Evolutionary conservation across 2,888 invertebrate genomes (phyloP).

Genomic region (Pandemis cinnamomeana): DNA sequence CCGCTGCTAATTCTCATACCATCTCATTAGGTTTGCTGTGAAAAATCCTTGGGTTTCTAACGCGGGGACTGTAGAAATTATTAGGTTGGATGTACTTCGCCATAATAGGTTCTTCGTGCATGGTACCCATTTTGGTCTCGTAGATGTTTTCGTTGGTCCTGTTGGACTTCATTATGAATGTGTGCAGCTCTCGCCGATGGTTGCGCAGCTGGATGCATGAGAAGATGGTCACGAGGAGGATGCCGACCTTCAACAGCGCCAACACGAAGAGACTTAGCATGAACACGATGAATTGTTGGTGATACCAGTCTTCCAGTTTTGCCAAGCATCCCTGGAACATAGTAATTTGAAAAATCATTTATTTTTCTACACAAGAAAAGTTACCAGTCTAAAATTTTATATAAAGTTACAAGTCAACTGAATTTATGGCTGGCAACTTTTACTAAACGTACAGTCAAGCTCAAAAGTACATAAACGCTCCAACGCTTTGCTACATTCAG

Average conservation of each 20-base stretch:
- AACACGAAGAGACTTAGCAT: conserved; percentile 87
- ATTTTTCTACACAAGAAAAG: neutral
- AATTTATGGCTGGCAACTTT: too few species aligned
- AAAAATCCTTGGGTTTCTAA: conserved; percentile 77
- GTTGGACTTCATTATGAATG: conserved; percentile 70
- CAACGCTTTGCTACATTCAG: too few species aligned
- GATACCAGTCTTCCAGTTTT: conserved; percentile 90
- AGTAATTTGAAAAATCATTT: neutral
- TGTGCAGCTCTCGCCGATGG: conserved; percentile 75
- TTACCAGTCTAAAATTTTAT: too few species aligned
- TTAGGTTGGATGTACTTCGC: conserved; percentile 80
- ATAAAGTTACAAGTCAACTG: too few species aligned
- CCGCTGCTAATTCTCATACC: conserved; percentile 83
- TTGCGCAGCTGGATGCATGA: conserved; percentile 87
- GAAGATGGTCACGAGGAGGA: conserved; percentile 88
- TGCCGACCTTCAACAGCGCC: conserved; percentile 89
- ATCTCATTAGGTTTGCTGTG: conserved; percentile 78
- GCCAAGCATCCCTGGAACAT: conserved; percentile 87
- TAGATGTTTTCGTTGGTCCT: conserved; percentile 75
- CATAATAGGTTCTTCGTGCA: conserved; percentile 72
- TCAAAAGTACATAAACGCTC: too few species aligned
- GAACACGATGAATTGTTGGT: conserved; percentile 89
- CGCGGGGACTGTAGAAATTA: conserved; percentile 78
- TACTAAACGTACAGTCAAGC: too few species aligned
- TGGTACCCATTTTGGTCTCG: conserved; percentile 63